Percentiles rank a stretch among this genome's conserved stretches.
phyloP scores from a whole-genome alignment of 2,888 invertebrate genomes.

The Megastigmus dorsalis region DNA sequence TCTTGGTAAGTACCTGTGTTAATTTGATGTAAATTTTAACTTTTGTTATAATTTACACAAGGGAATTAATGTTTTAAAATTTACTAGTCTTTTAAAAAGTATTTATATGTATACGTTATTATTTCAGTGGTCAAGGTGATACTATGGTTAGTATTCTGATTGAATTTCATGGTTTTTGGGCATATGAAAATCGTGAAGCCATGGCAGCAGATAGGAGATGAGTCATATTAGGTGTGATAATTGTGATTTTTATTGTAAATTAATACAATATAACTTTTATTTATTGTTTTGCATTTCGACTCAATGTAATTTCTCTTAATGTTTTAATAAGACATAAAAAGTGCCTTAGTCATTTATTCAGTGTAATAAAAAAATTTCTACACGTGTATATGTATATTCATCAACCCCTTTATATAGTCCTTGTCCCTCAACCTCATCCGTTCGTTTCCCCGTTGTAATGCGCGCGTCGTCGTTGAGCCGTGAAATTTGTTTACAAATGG shows the following conservation, averaged over 20 bases:
- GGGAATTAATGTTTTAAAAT: neutral
- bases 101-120: constrained; percentile 12
- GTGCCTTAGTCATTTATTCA: constrained; percentile 41
- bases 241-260: constrained; percentile 37
- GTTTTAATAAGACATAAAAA: constrained; percentile 33
- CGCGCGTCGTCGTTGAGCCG: constrained; percentile 17
- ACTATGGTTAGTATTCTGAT: constrained; percentile 95
- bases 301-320: constrained; percentile 3
- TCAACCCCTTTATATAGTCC: neutral
- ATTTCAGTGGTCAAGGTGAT: constrained; percentile 90
- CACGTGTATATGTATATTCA: neutral
- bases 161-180: constrained; percentile 97
- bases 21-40: neutral
- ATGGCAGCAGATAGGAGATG: constrained; percentile 79
- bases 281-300: constrained; percentile 31
- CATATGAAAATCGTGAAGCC: constrained; percentile 94
- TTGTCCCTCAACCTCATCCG: no score
- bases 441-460: neutral
- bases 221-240: constrained; percentile 70
- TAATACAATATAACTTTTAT: constrained; percentile 14
- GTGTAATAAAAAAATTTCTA: constrained; percentile 21
- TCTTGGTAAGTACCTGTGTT: constrained; percentile 76
- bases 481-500: constrained; percentile 68
- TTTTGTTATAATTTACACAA: constrained; percentile 17
- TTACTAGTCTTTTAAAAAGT: neutral